Conservation (phyloP, 2,888 invertebrate genomes). For the Eupithecia inturbata region DNA sequence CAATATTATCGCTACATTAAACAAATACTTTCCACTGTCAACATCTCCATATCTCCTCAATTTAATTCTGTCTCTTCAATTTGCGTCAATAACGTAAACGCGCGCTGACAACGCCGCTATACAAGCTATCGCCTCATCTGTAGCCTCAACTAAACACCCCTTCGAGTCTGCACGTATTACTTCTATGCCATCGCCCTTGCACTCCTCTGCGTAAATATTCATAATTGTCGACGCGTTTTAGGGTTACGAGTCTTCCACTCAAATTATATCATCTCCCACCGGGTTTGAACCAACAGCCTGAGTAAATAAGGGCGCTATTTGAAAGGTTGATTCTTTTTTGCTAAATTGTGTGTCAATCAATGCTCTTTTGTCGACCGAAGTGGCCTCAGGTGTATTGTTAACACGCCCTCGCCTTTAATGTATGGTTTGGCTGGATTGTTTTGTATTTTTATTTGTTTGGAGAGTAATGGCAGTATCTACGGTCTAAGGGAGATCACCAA, state of each 20-base stretch:
- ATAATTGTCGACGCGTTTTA: conserved; percentile 62
- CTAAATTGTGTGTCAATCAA: conserved; percentile 55
- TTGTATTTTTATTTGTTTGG: conserved; percentile 34
- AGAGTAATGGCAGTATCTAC: conserved; percentile 38
- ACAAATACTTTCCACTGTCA: conserved; percentile 37
- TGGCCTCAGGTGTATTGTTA: conserved; percentile 67
- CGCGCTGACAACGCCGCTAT: conserved; percentile 30
- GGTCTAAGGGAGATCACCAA: conserved; percentile 53
- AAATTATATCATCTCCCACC: conserved; percentile 39
- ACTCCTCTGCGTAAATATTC: conserved; percentile 72
- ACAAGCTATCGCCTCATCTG: conserved; percentile 32
- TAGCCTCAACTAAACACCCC: conserved; percentile 59
- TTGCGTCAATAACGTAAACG: conserved; percentile 45
- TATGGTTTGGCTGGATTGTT: conserved; percentile 43
- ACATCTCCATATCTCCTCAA: conserved; percentile 35
- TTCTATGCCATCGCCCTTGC: conserved; percentile 65
- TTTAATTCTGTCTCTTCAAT: conserved; percentile 42
- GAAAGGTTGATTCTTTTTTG: conserved; percentile 38
- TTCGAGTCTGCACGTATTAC: conserved; percentile 65
- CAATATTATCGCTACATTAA: conserved; percentile 27
- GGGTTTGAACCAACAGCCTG: conserved; percentile 41
- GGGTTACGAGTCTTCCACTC: conserved; percentile 51
- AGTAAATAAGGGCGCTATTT: conserved; percentile 45
- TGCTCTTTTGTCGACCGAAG: conserved; percentile 59
- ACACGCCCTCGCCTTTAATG: conserved; percentile 48